phyloP scores from a whole-genome alignment of 2,113 vertebrate genomes.

The Myodes glareolus region DNA sequence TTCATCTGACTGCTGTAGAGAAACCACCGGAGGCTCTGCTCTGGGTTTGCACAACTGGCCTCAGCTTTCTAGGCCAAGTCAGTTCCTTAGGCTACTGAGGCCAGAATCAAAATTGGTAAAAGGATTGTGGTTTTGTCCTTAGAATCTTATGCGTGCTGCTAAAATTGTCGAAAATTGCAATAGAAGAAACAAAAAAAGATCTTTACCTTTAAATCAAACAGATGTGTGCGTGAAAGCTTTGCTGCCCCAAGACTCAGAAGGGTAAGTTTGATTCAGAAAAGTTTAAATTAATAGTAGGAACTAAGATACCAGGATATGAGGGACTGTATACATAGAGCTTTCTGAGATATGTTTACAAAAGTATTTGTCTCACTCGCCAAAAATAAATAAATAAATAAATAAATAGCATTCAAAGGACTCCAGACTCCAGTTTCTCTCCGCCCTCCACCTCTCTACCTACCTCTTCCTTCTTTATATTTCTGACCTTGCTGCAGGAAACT shows the following conservation, averaged over 20 bases:
- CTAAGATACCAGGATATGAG: conserved; percentile 17
- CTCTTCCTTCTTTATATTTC: neutral
- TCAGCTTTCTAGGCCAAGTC: neutral
- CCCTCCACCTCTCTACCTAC: too few relatives aligned
- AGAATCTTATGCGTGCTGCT: neutral
- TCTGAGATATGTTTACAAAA: neutral
- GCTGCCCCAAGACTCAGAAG: neutral
- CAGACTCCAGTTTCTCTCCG: neutral
- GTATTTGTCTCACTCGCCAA: conserved; percentile 2
- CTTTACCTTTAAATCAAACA: conserved; percentile 36
- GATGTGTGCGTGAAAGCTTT: neutral
- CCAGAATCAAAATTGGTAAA: conserved; percentile 22
- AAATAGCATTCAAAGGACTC: neutral
- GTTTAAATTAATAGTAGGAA: neutral
- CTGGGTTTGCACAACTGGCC: neutral
- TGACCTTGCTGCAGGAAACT: neutral
- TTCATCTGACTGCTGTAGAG: neutral
- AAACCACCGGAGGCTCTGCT: neutral
- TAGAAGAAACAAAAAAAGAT: conserved; percentile 15
- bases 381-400: neutral
- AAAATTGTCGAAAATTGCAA: conserved; percentile 44
- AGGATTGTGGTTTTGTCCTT: conserved; percentile 11
- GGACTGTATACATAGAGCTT: neutral
- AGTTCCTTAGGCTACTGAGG: conserved; percentile 10
- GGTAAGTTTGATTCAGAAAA: conserved; percentile 28